Conservation (phyloP, 2,797 vertebrate genomes). For the Neomorphus geoffroyi region DNA sequence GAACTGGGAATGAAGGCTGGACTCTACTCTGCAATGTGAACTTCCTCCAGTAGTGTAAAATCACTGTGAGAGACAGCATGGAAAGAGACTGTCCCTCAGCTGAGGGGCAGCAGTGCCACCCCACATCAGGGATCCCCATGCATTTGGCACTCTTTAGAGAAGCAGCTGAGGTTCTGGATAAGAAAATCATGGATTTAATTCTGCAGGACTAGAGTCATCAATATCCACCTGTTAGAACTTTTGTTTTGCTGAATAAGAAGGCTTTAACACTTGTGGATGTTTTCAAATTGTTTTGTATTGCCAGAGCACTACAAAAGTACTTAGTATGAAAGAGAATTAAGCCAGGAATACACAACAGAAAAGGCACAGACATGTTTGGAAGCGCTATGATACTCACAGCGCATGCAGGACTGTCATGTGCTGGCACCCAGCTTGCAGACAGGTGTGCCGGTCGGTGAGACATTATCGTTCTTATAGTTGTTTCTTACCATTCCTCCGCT, state of each 20-base stretch:
- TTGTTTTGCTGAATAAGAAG: neutral
- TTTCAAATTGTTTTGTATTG: neutral
- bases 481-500: neutral
- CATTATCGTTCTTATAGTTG: neutral
- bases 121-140: neutral
- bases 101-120: neutral
- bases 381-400: neutral
- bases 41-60: neutral
- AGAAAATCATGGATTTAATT: neutral
- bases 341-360: neutral
- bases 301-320: neutral
- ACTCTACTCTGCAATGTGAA: rapidly evolving
- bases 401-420: neutral
- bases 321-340: neutral
- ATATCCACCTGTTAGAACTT: neutral
- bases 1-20: neutral
- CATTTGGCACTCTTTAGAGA: neutral
- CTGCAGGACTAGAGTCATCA: neutral
- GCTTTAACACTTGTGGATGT: neutral
- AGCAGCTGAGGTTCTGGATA: neutral
- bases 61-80: neutral
- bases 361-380: neutral
- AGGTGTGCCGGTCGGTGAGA: conserved; percentile 5
- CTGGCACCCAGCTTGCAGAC: neutral
- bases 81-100: rapidly evolving